A percentile compares a stretch with the other conserved stretches of the same genome.
phyloP scores from a whole-genome alignment of 2,888 invertebrate species.

The Melanchra persicariae region DNA sequence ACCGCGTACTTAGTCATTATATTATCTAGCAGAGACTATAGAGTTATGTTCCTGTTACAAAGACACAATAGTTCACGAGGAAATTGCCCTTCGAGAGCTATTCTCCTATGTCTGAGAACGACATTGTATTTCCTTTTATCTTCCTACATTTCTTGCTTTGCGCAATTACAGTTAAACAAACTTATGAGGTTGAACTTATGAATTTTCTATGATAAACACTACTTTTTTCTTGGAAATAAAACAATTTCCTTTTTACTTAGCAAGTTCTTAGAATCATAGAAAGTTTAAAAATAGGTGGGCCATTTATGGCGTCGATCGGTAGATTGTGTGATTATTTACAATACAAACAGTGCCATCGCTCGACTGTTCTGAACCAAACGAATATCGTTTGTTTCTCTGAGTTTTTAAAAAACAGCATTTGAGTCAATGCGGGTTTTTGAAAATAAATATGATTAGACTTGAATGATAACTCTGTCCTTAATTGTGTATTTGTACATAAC shows the following conservation, averaged over 20 bases:
- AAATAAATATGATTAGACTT: background rate
- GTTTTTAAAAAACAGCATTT: too few species aligned
- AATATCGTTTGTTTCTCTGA: too few species aligned
- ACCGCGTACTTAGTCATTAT: conserved; percentile 15
- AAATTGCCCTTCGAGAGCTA: conserved; percentile 39
- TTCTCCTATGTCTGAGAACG: conserved; percentile 23
- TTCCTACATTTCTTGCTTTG: background rate
- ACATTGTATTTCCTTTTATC: conserved; percentile 37
- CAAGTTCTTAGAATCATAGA: background rate
- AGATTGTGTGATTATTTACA: too few species aligned
- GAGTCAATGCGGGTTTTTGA: too few species aligned
- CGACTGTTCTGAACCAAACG: too few species aligned
- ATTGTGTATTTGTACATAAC: too few species aligned
- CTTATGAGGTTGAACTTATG: background rate
- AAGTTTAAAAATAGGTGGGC: background rate
- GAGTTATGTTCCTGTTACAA: conserved; percentile 29
- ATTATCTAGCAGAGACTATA: conserved; percentile 12
- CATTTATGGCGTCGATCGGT: too few species aligned
- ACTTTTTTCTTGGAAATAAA: background rate
- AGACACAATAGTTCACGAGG: conserved; percentile 41
- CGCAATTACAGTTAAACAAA: background rate
- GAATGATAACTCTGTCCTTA: background rate
- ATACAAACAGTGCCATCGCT: too few species aligned
- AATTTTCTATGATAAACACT: background rate
- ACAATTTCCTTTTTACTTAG: background rate